Evolutionary conservation across 2,888 invertebrate species (phyloP), one percentile per base, ranked within the genome.

Genomic region (Candidula unifasciata): DNA sequence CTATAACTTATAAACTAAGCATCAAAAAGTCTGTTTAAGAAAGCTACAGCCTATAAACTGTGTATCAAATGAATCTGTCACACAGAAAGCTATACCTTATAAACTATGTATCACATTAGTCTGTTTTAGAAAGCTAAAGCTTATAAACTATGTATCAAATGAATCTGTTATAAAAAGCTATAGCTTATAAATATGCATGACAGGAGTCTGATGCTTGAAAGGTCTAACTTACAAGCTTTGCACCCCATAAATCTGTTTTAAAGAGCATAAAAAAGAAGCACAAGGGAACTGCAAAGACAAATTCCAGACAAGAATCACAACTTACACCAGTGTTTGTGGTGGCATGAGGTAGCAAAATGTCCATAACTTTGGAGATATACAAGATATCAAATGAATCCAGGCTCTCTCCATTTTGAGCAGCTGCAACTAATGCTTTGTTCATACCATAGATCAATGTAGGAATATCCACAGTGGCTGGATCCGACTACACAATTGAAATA

Each of bases 351-450:
- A 84, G 57, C 27, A 84, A 30, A 10, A 66, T 60, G 37, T 79
- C 13, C 71, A 79, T 84, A 52, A 84, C 80, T 37, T 80, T 84
- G 37, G 83, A 60, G n/a, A 84, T 16, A 64, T 84, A 84, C 24
- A 64, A 73, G 44, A 84, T 69, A 60, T 84, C 83, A 79, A 80
- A 84, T 33, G 79, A 84, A 30, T 84, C 83, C 80, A 84, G 44
- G n/a, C 24, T 35, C n/a, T 84, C 83, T n/a, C 69, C 64, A 73
- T 24, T 73, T 3, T 79, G 27, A 44, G 52, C 60, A 33, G 73
- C 73, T 57, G 64, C n/a, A 33, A 64, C 57, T 33, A 84, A 73
- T 2, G 83, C 83, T 10, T 84, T 84, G 57, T 73, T 80, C 35
- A 84, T 30, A 35, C 52, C 80, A 52, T 64, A 35, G 16, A 71